Percentiles rank a stretch among this genome's conserved stretches.
Evolutionary conservation across 2,113 vertebrate species (phyloP).

Genomic region (Bolborhynchus lineola): DNA sequence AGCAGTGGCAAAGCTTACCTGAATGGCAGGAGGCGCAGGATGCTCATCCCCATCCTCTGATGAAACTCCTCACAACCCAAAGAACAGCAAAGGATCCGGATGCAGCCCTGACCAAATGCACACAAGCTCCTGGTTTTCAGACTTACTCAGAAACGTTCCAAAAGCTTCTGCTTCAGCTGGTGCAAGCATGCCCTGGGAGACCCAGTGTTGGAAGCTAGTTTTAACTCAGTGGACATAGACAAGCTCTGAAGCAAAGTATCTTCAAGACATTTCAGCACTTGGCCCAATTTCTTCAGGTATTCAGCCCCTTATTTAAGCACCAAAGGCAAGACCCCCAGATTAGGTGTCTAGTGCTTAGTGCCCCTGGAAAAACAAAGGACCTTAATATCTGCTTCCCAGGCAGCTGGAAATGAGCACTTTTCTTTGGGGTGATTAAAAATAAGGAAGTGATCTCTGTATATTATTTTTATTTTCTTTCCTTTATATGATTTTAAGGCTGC

Average conservation of each 20-base stretch:
- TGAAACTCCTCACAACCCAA: background rate
- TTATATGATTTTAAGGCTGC: background rate
- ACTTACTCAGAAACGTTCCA: background rate
- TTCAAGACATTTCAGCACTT: background rate
- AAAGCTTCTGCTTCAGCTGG: background rate
- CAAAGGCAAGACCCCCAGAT: background rate
- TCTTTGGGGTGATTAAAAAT: background rate
- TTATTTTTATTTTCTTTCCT: conserved; percentile 4
- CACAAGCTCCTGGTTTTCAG: background rate
- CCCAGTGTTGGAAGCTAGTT: background rate
- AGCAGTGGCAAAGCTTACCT: background rate
- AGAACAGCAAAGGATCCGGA: background rate
- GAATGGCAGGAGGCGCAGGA: background rate
- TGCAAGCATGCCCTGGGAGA: background rate
- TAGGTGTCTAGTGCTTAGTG: background rate
- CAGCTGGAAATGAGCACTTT: background rate
- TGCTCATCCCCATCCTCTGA: rapidly evolving
- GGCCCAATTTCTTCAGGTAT: background rate
- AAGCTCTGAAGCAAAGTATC: background rate
- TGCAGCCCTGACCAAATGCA: background rate
- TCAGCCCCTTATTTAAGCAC: background rate
- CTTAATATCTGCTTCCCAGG: background rate
- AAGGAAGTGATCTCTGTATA: background rate
- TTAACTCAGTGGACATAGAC: background rate
- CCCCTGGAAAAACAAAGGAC: background rate